These are phyloP conservation scores for Danaus chrysippus DNA, from an alignment of 2,888 invertebrate species.

Conservation along the genomic window DNA sequence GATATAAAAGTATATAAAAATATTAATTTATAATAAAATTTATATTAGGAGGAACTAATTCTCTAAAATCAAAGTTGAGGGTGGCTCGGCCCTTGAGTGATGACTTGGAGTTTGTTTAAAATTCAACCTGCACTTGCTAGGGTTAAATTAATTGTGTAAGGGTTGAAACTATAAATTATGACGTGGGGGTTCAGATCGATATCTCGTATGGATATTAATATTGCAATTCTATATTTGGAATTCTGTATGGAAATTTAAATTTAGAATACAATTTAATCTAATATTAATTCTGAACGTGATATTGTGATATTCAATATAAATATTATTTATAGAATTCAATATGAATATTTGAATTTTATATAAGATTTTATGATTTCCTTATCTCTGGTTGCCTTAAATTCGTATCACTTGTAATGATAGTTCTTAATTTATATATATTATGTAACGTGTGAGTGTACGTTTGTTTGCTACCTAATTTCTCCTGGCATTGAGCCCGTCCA, in stretches of 20 bases:
- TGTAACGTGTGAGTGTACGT: constrained; percentile 38
- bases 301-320: no score
- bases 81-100: constrained; percentile 34
- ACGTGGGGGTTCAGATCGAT: constrained; percentile 33
- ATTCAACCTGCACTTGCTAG: constrained; percentile 44
- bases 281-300: no score
- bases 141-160: constrained; percentile 47
- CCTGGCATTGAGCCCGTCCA: constrained; percentile 70
- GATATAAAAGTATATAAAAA: background rate
- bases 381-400: no score
- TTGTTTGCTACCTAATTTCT: constrained; percentile 50
- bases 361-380: no score
- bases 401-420: no score
- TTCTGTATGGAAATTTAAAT: no score
- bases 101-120: constrained; percentile 45
- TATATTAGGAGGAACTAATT: constrained; percentile 23
- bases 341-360: no score
- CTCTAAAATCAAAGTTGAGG: constrained; percentile 32
- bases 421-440: background rate
- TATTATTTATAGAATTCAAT: no score
- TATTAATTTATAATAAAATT: background rate
- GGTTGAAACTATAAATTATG: constrained; percentile 42
- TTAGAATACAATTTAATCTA: no score
- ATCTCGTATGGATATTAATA: constrained; percentile 16
- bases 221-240: background rate